Percentiles rank a stretch among this genome's conserved stretches.
phyloP scores from a whole-genome alignment of 2,888 invertebrate genomes.

The Bellardia bayeri region DNA sequence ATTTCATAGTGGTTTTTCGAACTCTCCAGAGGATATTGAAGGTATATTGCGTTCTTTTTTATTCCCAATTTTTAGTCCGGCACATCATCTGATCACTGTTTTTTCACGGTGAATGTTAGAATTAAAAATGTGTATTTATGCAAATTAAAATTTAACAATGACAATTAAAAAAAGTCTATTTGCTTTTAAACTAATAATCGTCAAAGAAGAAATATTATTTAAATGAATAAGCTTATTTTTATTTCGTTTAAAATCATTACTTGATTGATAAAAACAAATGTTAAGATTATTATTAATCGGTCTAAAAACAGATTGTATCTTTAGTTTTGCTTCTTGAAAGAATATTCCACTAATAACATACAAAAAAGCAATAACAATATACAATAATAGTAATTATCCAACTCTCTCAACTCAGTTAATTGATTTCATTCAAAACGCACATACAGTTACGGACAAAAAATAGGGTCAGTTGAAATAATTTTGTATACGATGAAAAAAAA shows the following conservation, averaged over 20 bases:
- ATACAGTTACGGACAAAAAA: not conserved
- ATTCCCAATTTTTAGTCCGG: not conserved
- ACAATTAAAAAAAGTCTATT: not conserved
- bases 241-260: not conserved
- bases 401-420: not conserved
- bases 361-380: not conserved
- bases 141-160: not conserved
- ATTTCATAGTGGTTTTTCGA: constrained; percentile 22
- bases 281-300: not conserved
- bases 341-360: not conserved
- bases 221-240: no score
- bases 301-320: not conserved
- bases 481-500: no score
- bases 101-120: not conserved
- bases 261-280: not conserved
- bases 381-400: not conserved
- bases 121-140: constrained; percentile 12
- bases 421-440: constrained; percentile 34
- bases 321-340: not conserved
- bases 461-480: no score
- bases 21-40: constrained; percentile 18
- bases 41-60: constrained; percentile 19
- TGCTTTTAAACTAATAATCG: no score
- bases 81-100: not conserved
- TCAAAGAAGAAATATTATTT: no score